Percentiles rank a stretch among this genome's conserved stretches.
These are phyloP conservation scores for Burhinus oedicnemus DNA, from an alignment of 2,113 vertebrate genomes.

Conservation along the genomic window DNA sequence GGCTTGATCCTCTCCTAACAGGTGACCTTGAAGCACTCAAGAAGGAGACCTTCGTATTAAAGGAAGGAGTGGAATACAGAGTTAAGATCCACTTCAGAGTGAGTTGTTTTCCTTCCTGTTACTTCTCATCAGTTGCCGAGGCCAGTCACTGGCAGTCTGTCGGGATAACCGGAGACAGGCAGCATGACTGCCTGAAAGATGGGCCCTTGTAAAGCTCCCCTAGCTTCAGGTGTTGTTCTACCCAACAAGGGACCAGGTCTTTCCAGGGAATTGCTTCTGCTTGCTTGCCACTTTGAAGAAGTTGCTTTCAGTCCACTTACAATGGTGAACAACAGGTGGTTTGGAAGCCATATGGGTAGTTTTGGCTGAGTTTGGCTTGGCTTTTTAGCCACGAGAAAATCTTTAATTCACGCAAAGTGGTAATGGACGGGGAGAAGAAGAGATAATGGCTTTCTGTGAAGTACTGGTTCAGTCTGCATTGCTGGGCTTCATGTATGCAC, in stretches of 20 bases:
- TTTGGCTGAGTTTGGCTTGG: not conserved
- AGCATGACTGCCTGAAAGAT: not conserved
- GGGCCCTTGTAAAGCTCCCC: not conserved
- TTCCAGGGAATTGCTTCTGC: not conserved
- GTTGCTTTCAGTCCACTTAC: not conserved
- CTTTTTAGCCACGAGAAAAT: not conserved
- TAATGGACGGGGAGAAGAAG: not conserved
- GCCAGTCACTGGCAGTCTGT: not conserved
- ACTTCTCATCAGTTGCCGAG: not conserved
- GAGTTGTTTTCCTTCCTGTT: conserved; percentile 54
- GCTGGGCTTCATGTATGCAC: not conserved
- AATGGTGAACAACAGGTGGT: not conserved
- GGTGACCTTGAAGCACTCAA: conserved; percentile 81
- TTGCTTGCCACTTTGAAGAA: not conserved
- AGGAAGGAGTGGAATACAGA: conserved; percentile 82
- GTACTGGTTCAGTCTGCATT: not conserved
- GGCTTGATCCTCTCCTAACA: conserved; percentile 19
- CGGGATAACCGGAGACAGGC: not conserved
- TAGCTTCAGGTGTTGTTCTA: not conserved
- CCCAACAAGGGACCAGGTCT: not conserved
- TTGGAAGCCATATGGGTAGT: not conserved
- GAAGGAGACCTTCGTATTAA: conserved; percentile 78
- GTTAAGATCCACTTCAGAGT: conserved; percentile 84
- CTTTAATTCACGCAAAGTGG: not conserved
- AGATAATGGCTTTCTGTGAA: not conserved